Percentiles rank a stretch among this genome's conserved stretches.
Evolutionary conservation across 37 sponge, comb jelly and placozoan genomes (phyloP).

Genomic region (Beroe ovata): DNA sequence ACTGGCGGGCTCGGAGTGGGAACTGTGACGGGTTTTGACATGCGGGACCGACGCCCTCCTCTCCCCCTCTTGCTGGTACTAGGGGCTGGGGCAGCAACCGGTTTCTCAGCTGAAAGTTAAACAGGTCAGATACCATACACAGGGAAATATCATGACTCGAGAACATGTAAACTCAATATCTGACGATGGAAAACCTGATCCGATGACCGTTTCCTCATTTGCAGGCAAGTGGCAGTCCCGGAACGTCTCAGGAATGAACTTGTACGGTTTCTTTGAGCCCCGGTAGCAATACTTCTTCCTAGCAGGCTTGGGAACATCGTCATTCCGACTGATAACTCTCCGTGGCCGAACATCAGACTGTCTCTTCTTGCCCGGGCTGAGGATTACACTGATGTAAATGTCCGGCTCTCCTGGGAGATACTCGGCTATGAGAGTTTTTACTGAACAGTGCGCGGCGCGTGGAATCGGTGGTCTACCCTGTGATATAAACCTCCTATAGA

Average conservation of each 20-base stretch:
- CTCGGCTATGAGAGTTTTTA: too few species aligned
- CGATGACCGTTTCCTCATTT: conserved; percentile 52
- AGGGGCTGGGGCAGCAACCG: neutral
- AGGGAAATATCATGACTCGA: too few species aligned
- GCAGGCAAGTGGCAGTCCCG: conserved; percentile 46
- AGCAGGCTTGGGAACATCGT: conserved; percentile 12
- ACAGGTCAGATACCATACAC: too few species aligned
- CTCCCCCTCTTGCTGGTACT: conserved; percentile 12
- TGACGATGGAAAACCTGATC: too few species aligned
- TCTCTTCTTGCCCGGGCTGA: conserved; percentile 39
- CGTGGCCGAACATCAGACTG: neutral
- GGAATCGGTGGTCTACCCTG: too few species aligned
- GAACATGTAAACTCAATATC: too few species aligned
- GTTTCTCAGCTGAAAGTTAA: neutral
- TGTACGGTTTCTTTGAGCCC: conserved; percentile 63
- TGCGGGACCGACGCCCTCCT: conserved; percentile 24
- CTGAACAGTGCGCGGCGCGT: too few species aligned
- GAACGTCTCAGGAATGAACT: conserved; percentile 56
- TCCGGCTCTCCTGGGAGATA: too few species aligned
- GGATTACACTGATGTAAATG: neutral
- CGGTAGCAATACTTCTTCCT: conserved; percentile 63
- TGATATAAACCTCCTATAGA: too few species aligned
- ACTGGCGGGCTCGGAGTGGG: conserved; percentile 25
- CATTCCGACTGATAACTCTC: conserved; percentile 9
- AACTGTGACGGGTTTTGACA: neutral